Percentiles rank a stretch among this genome's conserved stretches.
phyloP scores from a whole-genome alignment of 2,797 vertebrate genomes.

The Phalloptychus januarius region DNA sequence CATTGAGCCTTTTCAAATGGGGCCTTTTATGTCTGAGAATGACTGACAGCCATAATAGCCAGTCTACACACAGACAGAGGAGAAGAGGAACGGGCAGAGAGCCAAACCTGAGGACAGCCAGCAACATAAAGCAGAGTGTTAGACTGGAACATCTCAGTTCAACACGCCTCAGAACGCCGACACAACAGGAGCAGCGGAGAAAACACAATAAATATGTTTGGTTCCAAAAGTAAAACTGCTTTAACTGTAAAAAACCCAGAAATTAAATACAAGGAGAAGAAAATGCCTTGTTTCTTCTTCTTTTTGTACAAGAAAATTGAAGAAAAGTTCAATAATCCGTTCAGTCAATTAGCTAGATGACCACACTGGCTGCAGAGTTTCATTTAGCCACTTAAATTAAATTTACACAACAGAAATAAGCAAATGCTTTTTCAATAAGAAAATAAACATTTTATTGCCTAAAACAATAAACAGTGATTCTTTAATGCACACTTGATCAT shows the following conservation, averaged over 20 bases:
- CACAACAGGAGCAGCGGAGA: conserved; percentile 70
- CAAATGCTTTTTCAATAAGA: background rate
- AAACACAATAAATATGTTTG: conserved; percentile 47
- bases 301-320: conserved; percentile 37
- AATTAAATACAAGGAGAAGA: conserved; percentile 62
- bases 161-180: conserved; percentile 81
- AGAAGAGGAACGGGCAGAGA: conserved; percentile 81
- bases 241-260: conserved; percentile 64
- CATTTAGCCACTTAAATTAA: background rate
- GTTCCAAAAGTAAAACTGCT: conserved; percentile 64
- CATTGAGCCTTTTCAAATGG: conserved; percentile 82
- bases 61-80: conserved; percentile 75
- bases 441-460: background rate
- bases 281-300: background rate
- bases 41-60: conserved; percentile 86
- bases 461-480: background rate
- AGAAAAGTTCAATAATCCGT: background rate
- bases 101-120: conserved; percentile 81
- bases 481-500: background rate
- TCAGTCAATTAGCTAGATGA: background rate
- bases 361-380: too few species aligned
- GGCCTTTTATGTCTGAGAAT: conserved; percentile 80
- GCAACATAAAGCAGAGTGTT: conserved; percentile 76
- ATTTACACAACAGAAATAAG: background rate
- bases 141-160: conserved; percentile 85